A percentile compares a stretch with the other conserved stretches of the same genome.
Conservation (phyloP, 1,140 invertebrate genomes). For the Pogonomyrmex californicus region DNA sequence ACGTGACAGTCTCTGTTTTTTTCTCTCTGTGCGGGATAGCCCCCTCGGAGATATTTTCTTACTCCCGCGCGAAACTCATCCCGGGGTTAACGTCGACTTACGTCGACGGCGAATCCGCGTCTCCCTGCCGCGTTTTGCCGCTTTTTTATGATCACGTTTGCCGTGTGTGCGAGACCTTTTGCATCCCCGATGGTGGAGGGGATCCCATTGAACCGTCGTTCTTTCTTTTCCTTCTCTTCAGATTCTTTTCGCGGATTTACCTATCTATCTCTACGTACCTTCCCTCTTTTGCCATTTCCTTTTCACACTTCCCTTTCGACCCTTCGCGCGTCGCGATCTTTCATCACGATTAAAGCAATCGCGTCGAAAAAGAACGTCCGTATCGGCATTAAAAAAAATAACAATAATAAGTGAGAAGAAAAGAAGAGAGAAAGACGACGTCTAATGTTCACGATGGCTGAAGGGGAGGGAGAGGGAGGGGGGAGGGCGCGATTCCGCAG, state of each 20-base stretch:
- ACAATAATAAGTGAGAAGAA: background rate
- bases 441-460: constrained; percentile 24
- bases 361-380: background rate
- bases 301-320: constrained; percentile 19
- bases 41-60: background rate
- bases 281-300: constrained; percentile 36
- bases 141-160: constrained; percentile 46
- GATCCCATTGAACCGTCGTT: background rate
- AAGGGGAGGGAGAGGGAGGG: constrained; percentile 62
- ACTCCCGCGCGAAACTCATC: background rate
- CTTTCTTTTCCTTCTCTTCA: constrained; percentile 17
- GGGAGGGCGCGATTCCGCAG: constrained; percentile 65
- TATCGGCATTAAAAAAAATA: constrained; percentile 11
- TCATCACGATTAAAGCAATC: background rate
- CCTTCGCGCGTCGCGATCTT: constrained; percentile 29
- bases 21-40: background rate
- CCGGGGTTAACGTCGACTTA: background rate
- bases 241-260: constrained; percentile 1
- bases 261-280: constrained; percentile 30
- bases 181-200: background rate
- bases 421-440: background rate
- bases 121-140: background rate
- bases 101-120: background rate
- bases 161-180: background rate
- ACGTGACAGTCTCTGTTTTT: background rate